These are phyloP conservation scores for Melinopterus prodromus DNA, from an alignment of 2,888 invertebrate species.

Conservation along the genomic window DNA sequence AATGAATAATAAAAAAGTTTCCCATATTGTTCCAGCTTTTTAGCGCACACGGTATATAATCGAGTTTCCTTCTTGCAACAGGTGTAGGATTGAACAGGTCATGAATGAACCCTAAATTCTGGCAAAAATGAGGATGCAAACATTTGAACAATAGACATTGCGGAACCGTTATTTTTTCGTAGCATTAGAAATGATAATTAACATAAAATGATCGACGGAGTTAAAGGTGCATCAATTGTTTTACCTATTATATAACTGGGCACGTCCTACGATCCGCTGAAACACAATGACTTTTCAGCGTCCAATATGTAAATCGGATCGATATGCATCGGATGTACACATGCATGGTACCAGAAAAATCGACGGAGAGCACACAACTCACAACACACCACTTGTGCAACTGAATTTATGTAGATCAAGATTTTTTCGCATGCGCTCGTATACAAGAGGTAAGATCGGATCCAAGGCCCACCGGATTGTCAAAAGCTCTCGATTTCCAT, in stretches of 20 bases:
- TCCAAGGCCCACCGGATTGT: constrained; percentile 38
- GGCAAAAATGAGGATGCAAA: background rate
- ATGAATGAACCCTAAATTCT: too few species aligned
- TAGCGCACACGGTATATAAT: too few species aligned
- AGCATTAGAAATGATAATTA: background rate
- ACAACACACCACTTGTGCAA: constrained; percentile 34
- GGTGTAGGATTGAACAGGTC: too few species aligned
- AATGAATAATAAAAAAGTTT: too few species aligned
- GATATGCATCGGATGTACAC: background rate
- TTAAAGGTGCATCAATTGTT: background rate
- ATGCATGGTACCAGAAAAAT: background rate
- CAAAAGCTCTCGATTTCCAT: constrained; percentile 39
- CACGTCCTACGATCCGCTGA: background rate
- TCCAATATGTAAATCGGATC: background rate
- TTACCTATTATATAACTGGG: background rate
- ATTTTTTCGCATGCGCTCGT: constrained; percentile 20
- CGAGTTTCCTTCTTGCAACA: too few species aligned
- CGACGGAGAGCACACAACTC: background rate
- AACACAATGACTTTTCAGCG: background rate
- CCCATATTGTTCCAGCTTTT: too few species aligned
- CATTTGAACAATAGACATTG: background rate
- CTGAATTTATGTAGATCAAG: constrained; percentile 38
- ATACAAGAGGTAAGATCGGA: constrained; percentile 25
- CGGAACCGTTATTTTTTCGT: background rate
- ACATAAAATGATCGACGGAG: background rate